phyloP scores from a whole-genome alignment of 2,797 vertebrate species.

The Neosilurus hyrtlii region DNA sequence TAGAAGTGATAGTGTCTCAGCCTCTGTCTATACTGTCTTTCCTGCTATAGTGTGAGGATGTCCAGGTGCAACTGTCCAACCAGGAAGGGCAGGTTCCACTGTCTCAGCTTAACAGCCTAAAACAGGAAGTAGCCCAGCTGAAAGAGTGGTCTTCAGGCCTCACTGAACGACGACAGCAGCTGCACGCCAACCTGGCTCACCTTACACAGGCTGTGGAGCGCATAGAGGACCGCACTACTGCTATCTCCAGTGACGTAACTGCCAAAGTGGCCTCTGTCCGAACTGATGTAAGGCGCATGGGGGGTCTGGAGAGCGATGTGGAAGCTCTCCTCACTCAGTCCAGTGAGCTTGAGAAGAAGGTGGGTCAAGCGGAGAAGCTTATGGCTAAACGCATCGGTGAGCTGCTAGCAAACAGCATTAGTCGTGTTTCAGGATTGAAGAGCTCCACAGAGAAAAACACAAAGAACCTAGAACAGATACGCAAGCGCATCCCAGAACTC shows the following conservation, averaged over 20 bases:
- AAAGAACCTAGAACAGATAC: constrained; percentile 72
- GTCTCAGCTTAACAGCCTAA: constrained; percentile 72
- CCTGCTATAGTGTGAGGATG: constrained; percentile 77
- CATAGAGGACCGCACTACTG: constrained; percentile 72
- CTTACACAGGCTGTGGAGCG: constrained; percentile 74
- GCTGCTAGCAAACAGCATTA: constrained; percentile 83
- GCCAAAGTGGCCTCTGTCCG: constrained; percentile 81
- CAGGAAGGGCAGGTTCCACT: constrained; percentile 67
- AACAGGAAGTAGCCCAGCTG: constrained; percentile 74
- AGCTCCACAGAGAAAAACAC: constrained; percentile 75
- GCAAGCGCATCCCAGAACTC: constrained; percentile 71
- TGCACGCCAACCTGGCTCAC: constrained; percentile 73
- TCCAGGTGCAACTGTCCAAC: constrained; percentile 70
- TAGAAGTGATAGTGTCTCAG: constrained; percentile 9
- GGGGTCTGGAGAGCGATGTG: constrained; percentile 82
- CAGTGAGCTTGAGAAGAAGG: constrained; percentile 77
- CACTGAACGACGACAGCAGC: constrained; percentile 67
- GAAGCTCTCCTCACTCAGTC: constrained; percentile 75
- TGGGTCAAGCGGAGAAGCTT: constrained; percentile 73
- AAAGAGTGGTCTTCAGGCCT: constrained; percentile 74
- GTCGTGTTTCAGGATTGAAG: constrained; percentile 78
- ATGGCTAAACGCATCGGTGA: constrained; percentile 84
- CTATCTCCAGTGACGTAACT: constrained; percentile 73
- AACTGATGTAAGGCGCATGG: constrained; percentile 90
- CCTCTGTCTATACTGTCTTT: constrained; percentile 47